A percentile compares a stretch with the other conserved stretches of the same genome.
Conservation (phyloP, 1,140 invertebrate genomes). For the Asbolus verrucosus region DNA sequence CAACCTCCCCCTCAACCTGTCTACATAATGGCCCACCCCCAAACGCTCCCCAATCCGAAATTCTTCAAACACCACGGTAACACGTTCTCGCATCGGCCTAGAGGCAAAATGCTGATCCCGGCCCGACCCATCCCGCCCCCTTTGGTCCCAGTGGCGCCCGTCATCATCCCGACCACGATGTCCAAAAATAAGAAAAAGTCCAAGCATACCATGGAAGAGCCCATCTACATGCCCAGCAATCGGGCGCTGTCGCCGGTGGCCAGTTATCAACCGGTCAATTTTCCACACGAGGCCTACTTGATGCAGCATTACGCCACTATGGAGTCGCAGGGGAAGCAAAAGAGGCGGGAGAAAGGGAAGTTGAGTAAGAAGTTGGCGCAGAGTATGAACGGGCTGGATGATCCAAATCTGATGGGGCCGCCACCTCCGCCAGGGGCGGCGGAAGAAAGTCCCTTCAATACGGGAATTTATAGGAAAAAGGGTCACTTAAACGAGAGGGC, state of each 20-base stretch:
- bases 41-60: slow-evolving; percentile 64
- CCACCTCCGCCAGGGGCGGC: not conserved
- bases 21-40: slow-evolving; percentile 62
- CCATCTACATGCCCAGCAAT: slow-evolving; percentile 72
- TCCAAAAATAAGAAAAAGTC: slow-evolving; percentile 59
- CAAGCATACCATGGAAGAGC: slow-evolving; percentile 68
- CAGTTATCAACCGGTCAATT: slow-evolving; percentile 73
- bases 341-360: slow-evolving; percentile 60
- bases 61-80: slow-evolving; percentile 63
- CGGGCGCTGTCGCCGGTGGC: slow-evolving; percentile 71
- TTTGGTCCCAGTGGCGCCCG: slow-evolving; percentile 61
- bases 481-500: slow-evolving; percentile 93
- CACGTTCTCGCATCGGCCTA: slow-evolving; percentile 59
- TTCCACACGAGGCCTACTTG: slow-evolving; percentile 73
- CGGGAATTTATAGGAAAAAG: slow-evolving; percentile 89
- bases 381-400: slow-evolving; percentile 70
- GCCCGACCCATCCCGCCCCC: slow-evolving; percentile 64
- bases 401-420: slow-evolving; percentile 67
- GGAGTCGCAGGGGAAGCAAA: slow-evolving; percentile 63
- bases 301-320: slow-evolving; percentile 72
- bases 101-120: slow-evolving; percentile 64
- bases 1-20: slow-evolving; percentile 63
- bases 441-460: slow-evolving; percentile 84
- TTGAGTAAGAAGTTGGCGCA: slow-evolving; percentile 68
- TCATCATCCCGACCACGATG: slow-evolving; percentile 60